These are phyloP conservation scores for Liasis olivaceus DNA, from an alignment of 2,797 vertebrate species.

Conservation along the genomic window DNA sequence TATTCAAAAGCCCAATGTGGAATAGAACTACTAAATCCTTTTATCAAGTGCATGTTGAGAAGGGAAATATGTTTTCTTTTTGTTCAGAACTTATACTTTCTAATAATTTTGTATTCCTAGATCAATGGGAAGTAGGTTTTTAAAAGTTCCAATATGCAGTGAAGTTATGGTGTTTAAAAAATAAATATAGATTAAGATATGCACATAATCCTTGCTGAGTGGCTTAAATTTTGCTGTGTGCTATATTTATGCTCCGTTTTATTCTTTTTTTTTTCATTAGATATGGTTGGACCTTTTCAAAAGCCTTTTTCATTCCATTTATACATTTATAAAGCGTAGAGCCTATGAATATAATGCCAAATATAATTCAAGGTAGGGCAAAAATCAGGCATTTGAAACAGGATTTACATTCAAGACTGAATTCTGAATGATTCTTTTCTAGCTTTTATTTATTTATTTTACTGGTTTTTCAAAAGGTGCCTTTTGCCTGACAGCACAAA, in stretches of 20 bases:
- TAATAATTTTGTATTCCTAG: conserved; percentile 23
- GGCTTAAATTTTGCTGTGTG: not conserved
- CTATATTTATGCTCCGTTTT: not conserved
- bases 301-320: not conserved
- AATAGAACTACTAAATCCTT: conserved; percentile 37
- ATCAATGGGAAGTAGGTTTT: conserved; percentile 25
- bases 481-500: too few relatives aligned
- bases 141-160: conserved; percentile 35
- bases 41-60: conserved; percentile 42
- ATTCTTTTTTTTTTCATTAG: not conserved
- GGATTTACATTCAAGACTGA: not conserved
- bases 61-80: conserved; percentile 22
- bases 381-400: not conserved
- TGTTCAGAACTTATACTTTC: conserved; percentile 35
- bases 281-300: not conserved
- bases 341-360: not conserved
- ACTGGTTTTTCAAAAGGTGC: too few relatives aligned
- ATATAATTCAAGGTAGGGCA: not conserved
- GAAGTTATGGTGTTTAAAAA: conserved; percentile 28
- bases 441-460: too few relatives aligned
- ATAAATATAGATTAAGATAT: conserved; percentile 25
- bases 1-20: conserved; percentile 38
- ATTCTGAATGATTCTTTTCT: not conserved
- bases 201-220: not conserved
- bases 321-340: not conserved